Base-by-base conservation (phyloP, 2,888 invertebrate species). In the Drosophila parthenogenetica region DNA sequence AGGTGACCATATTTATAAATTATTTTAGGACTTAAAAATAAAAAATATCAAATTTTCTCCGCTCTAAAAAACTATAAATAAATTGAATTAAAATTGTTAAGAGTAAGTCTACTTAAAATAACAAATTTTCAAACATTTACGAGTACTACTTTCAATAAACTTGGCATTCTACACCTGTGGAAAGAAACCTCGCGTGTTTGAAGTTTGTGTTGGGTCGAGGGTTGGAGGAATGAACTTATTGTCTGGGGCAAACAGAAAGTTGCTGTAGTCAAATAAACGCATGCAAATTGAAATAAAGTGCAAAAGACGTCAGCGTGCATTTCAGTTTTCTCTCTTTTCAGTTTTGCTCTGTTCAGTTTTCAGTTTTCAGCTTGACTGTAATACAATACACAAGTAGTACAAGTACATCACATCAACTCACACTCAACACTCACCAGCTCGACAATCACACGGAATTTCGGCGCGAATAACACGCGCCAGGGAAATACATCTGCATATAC, bases 261-360 rank as follows among this genome's bases (percentile, higher is more conserved):
- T 14, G 39, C 29, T n/a, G 32, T 39, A 40, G 39, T 66, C 43
- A 66, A 55, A 69, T 68, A 69, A 51, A 46, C 53, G 29, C 57
- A 60, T 71, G 65, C 55, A 73, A 73, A 73, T 77, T 67, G 74
- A 78, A 59, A 67, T 43, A 73, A 59, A 74, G 79, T 78, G 79
- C 58, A 58, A 73, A 62, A 55, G 53, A 48, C 46, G 74, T 78
- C 74, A 73, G 51, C 43, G 62, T 74, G 63, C 55, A 74, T 53
- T 74, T 35, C 68, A 45, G 43, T 60, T 70, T 32, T 37, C 8
- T 3, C n/a, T 37, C 5, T 19, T 19, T 3, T 19, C 19, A 3
- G 19, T n/a, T n/a, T n/a, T n/a, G n/a, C n/a, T n/a, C 22, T 22
- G 22, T 22, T 5, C 5, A 22, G 22, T 22, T 53, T 74, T 35